Evolutionary conservation across 1,140 invertebrate genomes (phyloP), one percentile per base, ranked within the genome.

Genomic region (Calliphora vicina): DNA sequence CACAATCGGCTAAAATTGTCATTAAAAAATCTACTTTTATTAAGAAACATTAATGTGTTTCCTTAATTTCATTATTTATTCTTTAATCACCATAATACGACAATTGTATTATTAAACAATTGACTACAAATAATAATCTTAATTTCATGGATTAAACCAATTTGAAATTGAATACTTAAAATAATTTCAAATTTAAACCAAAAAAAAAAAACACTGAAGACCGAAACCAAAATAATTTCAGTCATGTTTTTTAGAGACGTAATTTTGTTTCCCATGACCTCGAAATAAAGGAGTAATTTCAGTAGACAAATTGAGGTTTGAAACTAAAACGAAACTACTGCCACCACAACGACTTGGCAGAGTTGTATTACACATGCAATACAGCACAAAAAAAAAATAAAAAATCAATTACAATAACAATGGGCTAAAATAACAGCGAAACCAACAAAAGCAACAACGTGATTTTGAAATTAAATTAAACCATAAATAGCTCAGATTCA

Each of bases 101-200:
- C 8, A 50, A 50, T 17, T 50, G 12, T 50, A 50, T 50, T 17
- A 17, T 50, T 50, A 50, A 13, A 50, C 13, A 50, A 23, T 67
- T 67, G 45, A 9, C 61, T 25, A 67, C 61, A 50, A 67, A 67
- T 67, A 67, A 67, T 67, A n/a, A 67, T 67, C 61, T 67, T 25
- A 67, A 67, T 67, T 67, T 67, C 61, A 67, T 67, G 61, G 61
- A 10, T 67, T 67, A 67, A 67, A 67, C 20, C 20, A 67, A 67
- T 67, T 35, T 67, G 61, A 67, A 23, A 67, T 67, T 67, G 23
- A 17, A 67, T 20, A 67, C 61, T 25, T 20, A 67, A 67, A 67
- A 67, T 67, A 67, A 67, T 57, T n/a, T 57, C 50, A 67, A 12
- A 25, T 67, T 67, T 10, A 67, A 25, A 67, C 10, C 61, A 67